Evolutionary conservation across 2,113 vertebrate genomes (phyloP), one percentile per base, ranked within the genome.

Genomic region (Anguilla japonica): DNA sequence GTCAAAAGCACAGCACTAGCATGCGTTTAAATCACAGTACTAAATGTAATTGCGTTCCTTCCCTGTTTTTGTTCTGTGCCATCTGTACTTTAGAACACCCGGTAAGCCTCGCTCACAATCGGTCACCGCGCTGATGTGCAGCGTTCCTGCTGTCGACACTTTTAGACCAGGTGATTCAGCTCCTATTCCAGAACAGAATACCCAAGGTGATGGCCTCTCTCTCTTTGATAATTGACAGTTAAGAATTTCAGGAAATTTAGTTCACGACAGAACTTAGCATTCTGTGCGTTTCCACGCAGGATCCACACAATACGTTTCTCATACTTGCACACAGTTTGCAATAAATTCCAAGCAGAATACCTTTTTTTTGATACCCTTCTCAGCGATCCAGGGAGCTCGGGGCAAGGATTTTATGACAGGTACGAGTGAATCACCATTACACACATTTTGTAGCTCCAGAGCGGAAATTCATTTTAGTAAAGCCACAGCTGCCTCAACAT

Each of bases 351-450:
- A 40, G 78, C 82, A 41, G 11, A 40, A 1, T 87, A 86, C 87
- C 84, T 83, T 63, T 82, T 89, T 43, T 83, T 83, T 83, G 83
- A 56, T 57, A 57, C 53, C 78, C 60, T 41, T 41, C 60, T 67
- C 60, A 1, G 60, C 20, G 20, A 22, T 67, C 18, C 60, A 67
- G 22, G 22, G 18, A 67, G 22, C 60, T 26, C 26, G 60, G 5
- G 22, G 60, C 18, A 67, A 20, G 18, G 60, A 67, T 22, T 53
- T 53, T 67, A 67, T 67, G 22, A 26, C 22, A 22, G 60, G 60
- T 20, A 67, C 22, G 60, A 26, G 3, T 26, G 60, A 67, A 20
- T 22, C 60, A 22, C 60, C 22, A 26, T 5, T 3, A 67, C 22
- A 2, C 18, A 26, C 60, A 26, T 4, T 34, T 34, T 67, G 60